Conservation (phyloP, 2,888 invertebrate genomes). For the Resseliella maxima region DNA sequence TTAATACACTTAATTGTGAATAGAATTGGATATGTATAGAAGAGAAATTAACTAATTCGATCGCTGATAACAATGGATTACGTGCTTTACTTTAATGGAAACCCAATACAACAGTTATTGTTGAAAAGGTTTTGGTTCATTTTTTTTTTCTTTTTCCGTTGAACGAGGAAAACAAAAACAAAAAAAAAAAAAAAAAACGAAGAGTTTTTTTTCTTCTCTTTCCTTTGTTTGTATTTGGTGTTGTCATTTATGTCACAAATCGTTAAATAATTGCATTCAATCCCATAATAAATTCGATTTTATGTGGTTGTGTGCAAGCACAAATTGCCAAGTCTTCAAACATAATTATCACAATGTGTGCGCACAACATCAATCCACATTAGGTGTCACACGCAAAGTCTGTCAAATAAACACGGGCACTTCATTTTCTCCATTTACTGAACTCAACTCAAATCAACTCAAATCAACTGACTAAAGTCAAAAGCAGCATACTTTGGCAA, state of each 20-base stretch:
- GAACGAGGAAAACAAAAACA: too few species aligned
- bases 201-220: too few species aligned
- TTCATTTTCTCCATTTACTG: not conserved
- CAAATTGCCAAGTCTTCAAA: not conserved
- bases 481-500: not conserved
- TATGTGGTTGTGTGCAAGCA: not conserved
- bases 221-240: not conserved
- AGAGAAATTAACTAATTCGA: not conserved
- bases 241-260: not conserved
- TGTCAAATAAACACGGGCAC: not conserved
- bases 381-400: constrained; percentile 4
- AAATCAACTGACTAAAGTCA: not conserved
- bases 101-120: too few species aligned
- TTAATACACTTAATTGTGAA: too few species aligned
- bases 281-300: not conserved
- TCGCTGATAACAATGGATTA: too few species aligned
- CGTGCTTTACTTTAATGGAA: too few species aligned
- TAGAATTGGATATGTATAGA: too few species aligned
- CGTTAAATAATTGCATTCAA: constrained; percentile 4
- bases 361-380: constrained; percentile 24
- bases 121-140: too few species aligned
- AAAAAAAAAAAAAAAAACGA: too few species aligned
- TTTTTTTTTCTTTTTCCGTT: too few species aligned
- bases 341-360: not conserved
- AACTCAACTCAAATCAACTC: not conserved